Conservation (phyloP, 2,888 invertebrate genomes). For the Troilus luridus region DNA sequence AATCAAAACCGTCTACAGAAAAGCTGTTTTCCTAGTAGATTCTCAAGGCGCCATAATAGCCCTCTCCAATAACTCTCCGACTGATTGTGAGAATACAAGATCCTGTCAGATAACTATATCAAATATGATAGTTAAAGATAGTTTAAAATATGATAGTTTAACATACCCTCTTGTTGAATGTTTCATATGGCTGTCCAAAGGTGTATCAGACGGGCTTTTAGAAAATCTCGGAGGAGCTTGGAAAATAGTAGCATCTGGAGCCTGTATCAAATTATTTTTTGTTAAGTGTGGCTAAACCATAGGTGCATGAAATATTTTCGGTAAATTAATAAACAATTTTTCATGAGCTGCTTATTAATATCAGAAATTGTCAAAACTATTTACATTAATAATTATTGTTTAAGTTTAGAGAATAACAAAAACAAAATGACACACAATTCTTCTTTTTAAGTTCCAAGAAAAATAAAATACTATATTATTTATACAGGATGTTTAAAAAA, state of each 20-base stretch:
- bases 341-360: background rate
- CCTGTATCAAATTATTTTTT: conserved; percentile 57
- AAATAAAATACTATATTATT: background rate
- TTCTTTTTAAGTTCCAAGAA: background rate
- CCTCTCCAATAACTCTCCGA: too few species aligned
- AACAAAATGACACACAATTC: background rate
- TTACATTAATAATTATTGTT: background rate
- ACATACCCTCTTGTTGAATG: conserved; percentile 52
- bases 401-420: background rate
- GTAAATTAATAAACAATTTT: background rate
- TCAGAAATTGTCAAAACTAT: background rate
- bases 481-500: too few species aligned
- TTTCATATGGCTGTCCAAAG: conserved; percentile 38
- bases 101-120: too few species aligned
- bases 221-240: conserved; percentile 60
- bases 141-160: too few species aligned
- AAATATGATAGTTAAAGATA: too few species aligned
- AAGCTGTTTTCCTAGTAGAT: too few species aligned
- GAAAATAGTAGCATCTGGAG: conserved; percentile 63
- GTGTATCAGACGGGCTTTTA: conserved; percentile 62
- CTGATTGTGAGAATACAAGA: too few species aligned
- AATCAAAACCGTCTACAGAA: too few species aligned
- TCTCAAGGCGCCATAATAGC: too few species aligned
- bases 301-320: background rate
- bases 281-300: background rate